Percentiles rank a stretch among this genome's conserved stretches.
Conservation (phyloP, 2,797 vertebrate species). For the Halcyon leucocephala region DNA sequence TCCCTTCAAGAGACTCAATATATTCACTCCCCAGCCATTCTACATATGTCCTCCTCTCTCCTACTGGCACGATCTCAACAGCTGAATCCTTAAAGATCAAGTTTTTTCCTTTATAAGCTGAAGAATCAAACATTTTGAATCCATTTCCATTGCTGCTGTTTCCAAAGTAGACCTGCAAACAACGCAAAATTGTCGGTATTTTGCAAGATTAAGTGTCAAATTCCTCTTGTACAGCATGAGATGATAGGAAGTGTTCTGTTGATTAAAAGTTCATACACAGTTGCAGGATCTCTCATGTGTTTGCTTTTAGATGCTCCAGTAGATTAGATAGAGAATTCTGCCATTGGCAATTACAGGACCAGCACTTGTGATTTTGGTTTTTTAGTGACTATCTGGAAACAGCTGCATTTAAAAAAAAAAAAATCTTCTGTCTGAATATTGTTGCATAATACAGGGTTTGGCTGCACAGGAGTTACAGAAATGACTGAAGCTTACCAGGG, state of each 20-base stretch:
- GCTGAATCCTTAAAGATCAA: slow-evolving; percentile 95
- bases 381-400: not conserved
- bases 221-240: not conserved
- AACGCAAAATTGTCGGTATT: not conserved
- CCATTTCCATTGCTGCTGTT: slow-evolving; percentile 70
- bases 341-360: not conserved
- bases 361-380: not conserved
- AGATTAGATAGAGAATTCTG: not conserved
- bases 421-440: not conserved
- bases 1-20: slow-evolving; percentile 82
- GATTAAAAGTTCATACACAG: not conserved
- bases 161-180: slow-evolving; percentile 84
- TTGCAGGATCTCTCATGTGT: fast-evolving
- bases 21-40: slow-evolving; percentile 91
- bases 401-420: not conserved
- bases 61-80: slow-evolving; percentile 79
- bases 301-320: not conserved
- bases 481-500: not conserved
- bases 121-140: slow-evolving; percentile 94
- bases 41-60: slow-evolving; percentile 83
- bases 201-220: not conserved
- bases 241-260: not conserved
- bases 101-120: slow-evolving; percentile 83
- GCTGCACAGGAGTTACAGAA: not conserved
- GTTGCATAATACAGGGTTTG: not conserved